These are phyloP conservation scores for Gymnoscelis rufifasciata DNA, from an alignment of 2,888 invertebrate species.

Conservation along the genomic window DNA sequence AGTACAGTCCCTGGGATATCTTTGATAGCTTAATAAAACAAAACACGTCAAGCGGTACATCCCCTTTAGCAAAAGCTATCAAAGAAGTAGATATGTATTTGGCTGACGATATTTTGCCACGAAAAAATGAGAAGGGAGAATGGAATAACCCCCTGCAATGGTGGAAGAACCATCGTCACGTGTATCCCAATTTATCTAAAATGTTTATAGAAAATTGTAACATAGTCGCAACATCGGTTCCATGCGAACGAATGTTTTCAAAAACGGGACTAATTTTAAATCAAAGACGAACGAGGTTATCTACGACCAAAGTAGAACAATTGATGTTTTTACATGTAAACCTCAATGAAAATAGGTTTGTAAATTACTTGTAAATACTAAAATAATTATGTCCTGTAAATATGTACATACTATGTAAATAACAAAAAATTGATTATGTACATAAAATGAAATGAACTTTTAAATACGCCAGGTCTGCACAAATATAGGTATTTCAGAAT, in stretches of 20 bases:
- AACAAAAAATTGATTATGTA: neutral
- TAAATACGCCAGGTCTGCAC: neutral
- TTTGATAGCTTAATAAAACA: neutral
- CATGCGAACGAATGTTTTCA: slow-evolving; percentile 24
- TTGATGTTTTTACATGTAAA: slow-evolving; percentile 2
- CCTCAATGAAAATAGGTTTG: neutral
- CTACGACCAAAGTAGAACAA: slow-evolving; percentile 19
- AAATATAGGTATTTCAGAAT: neutral
- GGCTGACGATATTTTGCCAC: slow-evolving; percentile 14
- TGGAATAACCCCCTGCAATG: slow-evolving; percentile 15
- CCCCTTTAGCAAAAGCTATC: slow-evolving; percentile 6
- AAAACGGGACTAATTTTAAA: slow-evolving; percentile 21
- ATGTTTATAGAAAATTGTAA: slow-evolving; percentile 9
- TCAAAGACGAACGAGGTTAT: slow-evolving; percentile 16
- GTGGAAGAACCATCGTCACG: slow-evolving; percentile 5
- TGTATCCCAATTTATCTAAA: neutral
- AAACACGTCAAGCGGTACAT: neutral
- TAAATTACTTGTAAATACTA: neutral
- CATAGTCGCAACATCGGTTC: slow-evolving; percentile 22
- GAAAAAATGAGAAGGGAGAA: slow-evolving; percentile 5
- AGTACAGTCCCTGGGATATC: neutral
- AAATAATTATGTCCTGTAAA: slow-evolving; percentile 13
- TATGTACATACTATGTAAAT: neutral
- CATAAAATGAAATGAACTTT: neutral
- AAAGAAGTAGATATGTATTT: slow-evolving; percentile 26